Percentiles rank a stretch among this genome's conserved stretches.
These are phyloP conservation scores for Alligator sinensis DNA, from an alignment of 2,113 vertebrate species.

Conservation along the genomic window DNA sequence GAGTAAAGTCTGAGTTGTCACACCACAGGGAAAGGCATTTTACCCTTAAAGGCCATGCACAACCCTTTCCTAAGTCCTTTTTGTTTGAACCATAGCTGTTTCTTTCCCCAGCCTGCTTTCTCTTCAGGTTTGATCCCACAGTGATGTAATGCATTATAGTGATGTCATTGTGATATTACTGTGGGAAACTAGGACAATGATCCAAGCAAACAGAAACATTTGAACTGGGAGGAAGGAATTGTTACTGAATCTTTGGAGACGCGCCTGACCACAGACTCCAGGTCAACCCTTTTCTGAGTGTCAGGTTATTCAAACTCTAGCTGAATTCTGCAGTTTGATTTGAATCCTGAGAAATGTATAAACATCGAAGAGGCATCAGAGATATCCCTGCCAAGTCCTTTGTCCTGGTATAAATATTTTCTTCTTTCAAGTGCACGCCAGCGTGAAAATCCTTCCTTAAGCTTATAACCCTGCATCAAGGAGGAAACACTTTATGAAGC, in stretches of 20 bases:
- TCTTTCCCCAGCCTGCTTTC: background rate
- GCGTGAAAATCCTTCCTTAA: constrained; percentile 53
- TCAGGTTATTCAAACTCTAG: background rate
- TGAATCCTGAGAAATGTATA: constrained; percentile 22
- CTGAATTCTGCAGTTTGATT: background rate
- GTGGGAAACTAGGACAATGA: background rate
- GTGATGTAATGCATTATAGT: background rate
- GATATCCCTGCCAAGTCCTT: constrained; percentile 47
- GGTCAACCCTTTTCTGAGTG: background rate
- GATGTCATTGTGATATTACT: background rate
- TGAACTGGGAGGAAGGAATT: background rate
- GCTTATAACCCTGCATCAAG: background rate
- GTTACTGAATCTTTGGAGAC: background rate
- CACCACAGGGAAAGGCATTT: background rate
- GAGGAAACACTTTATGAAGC: constrained; percentile 29
- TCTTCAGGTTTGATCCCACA: background rate
- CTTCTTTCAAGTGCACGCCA: constrained; percentile 27
- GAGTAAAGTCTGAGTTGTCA: background rate
- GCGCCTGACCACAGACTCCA: accelerated
- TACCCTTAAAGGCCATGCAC: background rate
- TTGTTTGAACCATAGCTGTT: background rate
- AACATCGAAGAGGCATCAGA: constrained; percentile 30
- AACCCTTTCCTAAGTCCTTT: accelerated
- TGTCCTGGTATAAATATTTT: constrained; percentile 61
- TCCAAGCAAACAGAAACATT: background rate